Base-by-base conservation (phyloP, 2,797 vertebrate genomes). In the Malacoctenus gilli region DNA sequence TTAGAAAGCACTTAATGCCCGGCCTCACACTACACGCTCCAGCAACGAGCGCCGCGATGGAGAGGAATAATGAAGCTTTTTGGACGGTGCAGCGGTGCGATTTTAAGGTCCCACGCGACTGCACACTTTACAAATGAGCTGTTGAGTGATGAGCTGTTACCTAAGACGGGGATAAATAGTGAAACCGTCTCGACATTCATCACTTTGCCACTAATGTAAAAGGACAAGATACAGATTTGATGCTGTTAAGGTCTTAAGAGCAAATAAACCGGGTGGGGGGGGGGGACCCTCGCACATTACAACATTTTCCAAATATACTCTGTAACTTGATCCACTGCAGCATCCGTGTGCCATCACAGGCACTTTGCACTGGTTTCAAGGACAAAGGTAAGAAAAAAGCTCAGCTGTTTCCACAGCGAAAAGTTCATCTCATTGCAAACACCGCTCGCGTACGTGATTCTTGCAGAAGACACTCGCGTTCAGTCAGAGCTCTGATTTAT, bases 1-100 rank as follows among this genome's bases (percentile, higher is more conserved):
- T 85, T 85, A 83, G 77, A 83, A 83, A 83, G 80, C 87, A 85
- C 85, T 89, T 88, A 85, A 87, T 87, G 79, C 70, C 58, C 67
- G 49, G 64, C 77, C 70, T 64, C 73, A 41, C 66, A 67, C 74
- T 67, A 28, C 34, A 47, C 42, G 59, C 82, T 82, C 75, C 82
- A 54, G 60, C 79, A 76, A 64, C n/a, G 67, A 83, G 72, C 77
- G 22, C 60, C 6, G 1, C 1, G 47, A 75, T 65, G 69, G 65
- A 68, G 66, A 66, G 75, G 57, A 82, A 85, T 79, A 82, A 86
- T 75, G 67, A 72, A 72, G 76, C 64, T 76, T 80, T 82, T 68
- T 65, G 51, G 51, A 68, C 2, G 13, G 44, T 8, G 74, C 72
- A 81, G 59, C 5, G 3, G 60, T 60, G 76, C 59, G 16, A 28